phyloP scores from a whole-genome alignment of 2,888 invertebrate species.

The Stictocephala bisonia region DNA sequence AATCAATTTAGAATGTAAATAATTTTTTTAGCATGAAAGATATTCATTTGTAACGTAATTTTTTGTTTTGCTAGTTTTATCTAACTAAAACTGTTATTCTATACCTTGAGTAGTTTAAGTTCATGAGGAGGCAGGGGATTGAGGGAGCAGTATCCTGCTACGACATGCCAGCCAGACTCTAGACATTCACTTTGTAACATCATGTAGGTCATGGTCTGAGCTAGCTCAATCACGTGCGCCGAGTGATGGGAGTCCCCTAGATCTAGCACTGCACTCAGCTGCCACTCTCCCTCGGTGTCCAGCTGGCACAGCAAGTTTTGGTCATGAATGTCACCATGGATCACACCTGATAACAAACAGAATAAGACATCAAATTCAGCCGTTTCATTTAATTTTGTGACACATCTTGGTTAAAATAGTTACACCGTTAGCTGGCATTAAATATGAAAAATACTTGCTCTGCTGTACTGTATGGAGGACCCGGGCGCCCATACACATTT shows the following conservation, averaged over 20 bases:
- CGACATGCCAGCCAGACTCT: slow-evolving; percentile 73
- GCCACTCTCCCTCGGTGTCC: slow-evolving; percentile 66
- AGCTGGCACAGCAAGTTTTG: slow-evolving; percentile 80
- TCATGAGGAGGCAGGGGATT: slow-evolving; percentile 73
- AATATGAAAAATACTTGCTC: no score
- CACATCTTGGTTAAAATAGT: no score
- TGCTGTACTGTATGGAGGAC: no score
- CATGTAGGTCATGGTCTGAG: slow-evolving; percentile 84
- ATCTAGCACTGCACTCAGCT: slow-evolving; percentile 81
- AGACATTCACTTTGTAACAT: slow-evolving; percentile 75
- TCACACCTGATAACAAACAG: slow-evolving; percentile 69
- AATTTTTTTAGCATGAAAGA: no score
- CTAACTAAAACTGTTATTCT: no score
- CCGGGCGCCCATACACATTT: no score
- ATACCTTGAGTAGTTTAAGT: slow-evolving; percentile 74
- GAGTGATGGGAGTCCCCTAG: slow-evolving; percentile 85
- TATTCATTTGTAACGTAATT: no score
- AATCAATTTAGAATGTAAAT: no score
- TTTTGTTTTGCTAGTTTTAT: no score
- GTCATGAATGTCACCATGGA: slow-evolving; percentile 94
- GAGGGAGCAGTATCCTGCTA: slow-evolving; percentile 80
- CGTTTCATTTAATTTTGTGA: no score
- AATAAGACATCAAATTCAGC: no score
- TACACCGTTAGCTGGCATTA: no score
- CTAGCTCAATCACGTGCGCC: slow-evolving; percentile 84